Conservation (phyloP, 2,797 vertebrate species). For the Brachyalestes nurse region DNA sequence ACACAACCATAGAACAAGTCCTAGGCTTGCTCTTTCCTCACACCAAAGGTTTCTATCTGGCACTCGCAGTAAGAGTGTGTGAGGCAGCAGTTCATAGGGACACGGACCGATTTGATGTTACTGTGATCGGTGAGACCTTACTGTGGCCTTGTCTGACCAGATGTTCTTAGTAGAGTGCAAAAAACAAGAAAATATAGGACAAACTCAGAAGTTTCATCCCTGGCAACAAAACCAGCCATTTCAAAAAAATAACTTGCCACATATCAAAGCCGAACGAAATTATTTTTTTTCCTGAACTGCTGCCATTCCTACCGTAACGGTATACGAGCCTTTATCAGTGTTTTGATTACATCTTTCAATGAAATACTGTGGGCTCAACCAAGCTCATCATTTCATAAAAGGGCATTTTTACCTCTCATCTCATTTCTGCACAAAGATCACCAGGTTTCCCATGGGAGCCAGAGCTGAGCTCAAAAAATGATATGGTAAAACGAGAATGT, state of each 20-base stretch:
- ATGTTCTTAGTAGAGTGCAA: neutral
- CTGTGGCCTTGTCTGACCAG: neutral
- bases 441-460: neutral
- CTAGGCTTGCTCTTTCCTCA: conserved; percentile 32
- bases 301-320: neutral
- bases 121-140: neutral
- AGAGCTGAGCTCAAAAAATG: neutral
- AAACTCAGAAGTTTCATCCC: neutral
- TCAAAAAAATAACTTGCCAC: neutral
- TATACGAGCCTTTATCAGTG: neutral
- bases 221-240: neutral
- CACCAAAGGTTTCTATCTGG: conserved; percentile 22
- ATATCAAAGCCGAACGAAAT: neutral
- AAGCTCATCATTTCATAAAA: neutral
- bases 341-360: neutral
- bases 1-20: neutral
- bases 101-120: neutral
- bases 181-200: neutral
- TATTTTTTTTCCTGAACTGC: neutral
- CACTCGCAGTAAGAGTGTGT: conserved; percentile 2
- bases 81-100: neutral
- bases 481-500: neutral
- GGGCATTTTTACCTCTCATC: neutral
- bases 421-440: neutral
- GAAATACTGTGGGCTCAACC: neutral